Evolutionary conservation across 2,797 vertebrate genomes (phyloP).

Genomic region (Squalus acanthias): DNA sequence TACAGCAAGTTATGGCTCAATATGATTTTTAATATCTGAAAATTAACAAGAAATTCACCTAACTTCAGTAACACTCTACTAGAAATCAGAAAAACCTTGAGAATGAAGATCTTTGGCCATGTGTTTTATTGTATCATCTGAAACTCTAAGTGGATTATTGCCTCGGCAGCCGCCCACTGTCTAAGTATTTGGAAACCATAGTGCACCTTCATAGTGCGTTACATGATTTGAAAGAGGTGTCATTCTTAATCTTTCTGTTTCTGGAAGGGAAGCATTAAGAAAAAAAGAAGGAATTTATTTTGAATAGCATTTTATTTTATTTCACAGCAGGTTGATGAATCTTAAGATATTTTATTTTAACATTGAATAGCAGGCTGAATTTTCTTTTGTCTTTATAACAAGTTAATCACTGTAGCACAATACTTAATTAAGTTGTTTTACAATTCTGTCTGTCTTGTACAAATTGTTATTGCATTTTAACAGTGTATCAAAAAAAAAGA

Average conservation of each 20-base stretch:
- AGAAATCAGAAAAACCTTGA: background rate
- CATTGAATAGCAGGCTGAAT: background rate
- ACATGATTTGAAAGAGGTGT: background rate
- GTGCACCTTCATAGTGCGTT: background rate
- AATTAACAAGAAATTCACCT: background rate
- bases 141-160: background rate
- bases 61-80: background rate
- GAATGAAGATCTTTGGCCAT: background rate
- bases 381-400: background rate
- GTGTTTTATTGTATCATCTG: background rate
- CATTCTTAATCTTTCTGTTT: background rate
- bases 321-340: background rate
- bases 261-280: background rate
- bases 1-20: background rate
- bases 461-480: background rate
- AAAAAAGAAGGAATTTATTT: background rate
- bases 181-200: background rate
- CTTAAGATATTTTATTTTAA: background rate
- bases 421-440: background rate
- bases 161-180: background rate
- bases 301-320: background rate
- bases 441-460: background rate
- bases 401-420: background rate
- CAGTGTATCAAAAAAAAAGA: background rate
- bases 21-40: background rate